Base-by-base conservation (phyloP, 2,113 vertebrate genomes). In the Paedocypris sp. region DNA sequence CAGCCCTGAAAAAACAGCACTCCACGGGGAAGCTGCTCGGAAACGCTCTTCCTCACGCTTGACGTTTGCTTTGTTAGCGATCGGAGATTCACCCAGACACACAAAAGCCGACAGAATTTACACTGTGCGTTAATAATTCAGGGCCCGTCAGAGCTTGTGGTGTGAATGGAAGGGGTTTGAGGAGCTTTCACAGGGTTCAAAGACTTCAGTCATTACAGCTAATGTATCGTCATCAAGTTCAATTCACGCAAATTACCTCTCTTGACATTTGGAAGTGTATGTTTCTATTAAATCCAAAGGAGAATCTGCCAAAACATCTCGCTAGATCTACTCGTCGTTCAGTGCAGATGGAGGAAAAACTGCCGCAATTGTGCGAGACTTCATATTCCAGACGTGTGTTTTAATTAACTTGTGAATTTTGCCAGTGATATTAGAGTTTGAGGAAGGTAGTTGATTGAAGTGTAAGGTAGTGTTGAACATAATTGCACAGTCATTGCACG, bases 231-330 rank as follows among this genome's bases (percentile, higher is more conserved):
- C 35, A 28, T 41, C 36, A 19, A 41, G 23, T 41, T 56, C 23
- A 29, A 19, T 19, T 56, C 6, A n/a, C 8, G 9, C 33, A 18
- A 28, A 41, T 18, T 6, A 26, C 20, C 4, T 39, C 51, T 53
- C 33, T 15, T 41, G 52, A 29, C 36, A 28, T 56, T 56, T 56
- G 35, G 23, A 22, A 28, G 3, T 3, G 11, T 29, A 20, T 41
- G 15, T 56, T 41, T 54, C 33, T 13, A 53, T 36, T 53, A 39
- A 35, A 22, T 25, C 22, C 35, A 54, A 54, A 54, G 39, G 9
- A 28, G 26, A 19, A 4, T 41, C 52, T 56, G 35, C 22, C 35
- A 41, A n/a, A 56, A 56, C 29, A 19, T 56, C 13, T 2, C 22
- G 1, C 13, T 16, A 4, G n/a, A n/a, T n/a, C n/a, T n/a, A n/a